Conservation (phyloP, 2,797 vertebrate genomes). For the Petrocephalus sullivani region DNA sequence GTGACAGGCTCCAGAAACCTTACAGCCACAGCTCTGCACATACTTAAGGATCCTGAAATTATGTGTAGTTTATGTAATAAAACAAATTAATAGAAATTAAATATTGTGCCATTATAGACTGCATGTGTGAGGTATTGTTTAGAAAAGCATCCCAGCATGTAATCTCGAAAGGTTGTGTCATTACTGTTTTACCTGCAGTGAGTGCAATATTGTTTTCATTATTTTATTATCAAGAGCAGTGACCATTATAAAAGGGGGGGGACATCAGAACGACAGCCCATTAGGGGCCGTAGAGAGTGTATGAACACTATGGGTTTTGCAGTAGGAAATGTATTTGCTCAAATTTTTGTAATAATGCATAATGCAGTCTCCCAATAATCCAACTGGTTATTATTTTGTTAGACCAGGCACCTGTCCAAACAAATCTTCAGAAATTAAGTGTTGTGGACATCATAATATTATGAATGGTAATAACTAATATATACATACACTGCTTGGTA, state of each 20-base stretch:
- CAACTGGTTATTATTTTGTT: background rate
- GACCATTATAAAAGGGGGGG: background rate
- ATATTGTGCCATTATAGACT: background rate
- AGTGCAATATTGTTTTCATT: background rate
- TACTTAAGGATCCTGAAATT: background rate
- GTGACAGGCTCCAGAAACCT: background rate
- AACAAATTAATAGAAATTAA: background rate
- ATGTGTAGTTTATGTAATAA: background rate
- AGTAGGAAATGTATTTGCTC: background rate
- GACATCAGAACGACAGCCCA: too few species aligned
- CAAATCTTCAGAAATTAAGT: background rate
- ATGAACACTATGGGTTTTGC: background rate
- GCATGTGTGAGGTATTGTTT: background rate
- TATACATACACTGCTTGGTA: background rate
- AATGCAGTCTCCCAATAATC: background rate
- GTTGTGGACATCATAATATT: background rate
- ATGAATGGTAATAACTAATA: background rate
- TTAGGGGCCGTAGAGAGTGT: background rate
- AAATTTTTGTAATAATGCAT: background rate
- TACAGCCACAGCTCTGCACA: background rate
- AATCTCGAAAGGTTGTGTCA: background rate
- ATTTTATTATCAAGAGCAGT: background rate
- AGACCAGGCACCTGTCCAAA: background rate
- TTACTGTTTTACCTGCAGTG: background rate
- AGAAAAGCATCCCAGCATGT: background rate